These are phyloP conservation scores for Platycheirus albimanus DNA, from an alignment of 2,888 invertebrate species.

Conservation along the genomic window DNA sequence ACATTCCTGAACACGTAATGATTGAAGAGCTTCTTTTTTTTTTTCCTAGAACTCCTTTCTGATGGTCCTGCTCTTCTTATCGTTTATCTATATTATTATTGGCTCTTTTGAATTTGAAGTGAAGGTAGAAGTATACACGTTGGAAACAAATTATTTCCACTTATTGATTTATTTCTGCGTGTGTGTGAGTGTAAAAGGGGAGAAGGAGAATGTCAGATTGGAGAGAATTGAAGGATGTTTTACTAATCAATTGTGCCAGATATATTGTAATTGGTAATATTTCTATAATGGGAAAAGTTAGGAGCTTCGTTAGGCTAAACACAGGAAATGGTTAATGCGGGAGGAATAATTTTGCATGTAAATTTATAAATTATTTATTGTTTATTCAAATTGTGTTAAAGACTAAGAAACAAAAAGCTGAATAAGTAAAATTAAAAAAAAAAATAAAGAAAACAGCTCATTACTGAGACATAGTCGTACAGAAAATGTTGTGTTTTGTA, in stretches of 20 bases:
- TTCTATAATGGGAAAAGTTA: constrained; percentile 5
- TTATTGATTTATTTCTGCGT: constrained; percentile 46
- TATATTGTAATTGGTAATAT: constrained; percentile 32
- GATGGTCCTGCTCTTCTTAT: constrained; percentile 16
- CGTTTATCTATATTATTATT: constrained; percentile 1
- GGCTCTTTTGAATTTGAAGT: constrained; percentile 14
- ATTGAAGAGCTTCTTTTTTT: constrained; percentile 38
- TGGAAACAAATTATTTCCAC: constrained; percentile 41
- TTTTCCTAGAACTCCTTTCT: constrained; percentile 26
- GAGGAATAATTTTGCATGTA: constrained; percentile 11
- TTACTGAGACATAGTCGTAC: constrained; percentile 83
- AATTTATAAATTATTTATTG: neutral
- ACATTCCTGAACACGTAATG: constrained; percentile 55
- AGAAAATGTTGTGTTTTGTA: constrained; percentile 83
- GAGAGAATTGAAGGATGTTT: constrained; percentile 37
- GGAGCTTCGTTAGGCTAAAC: constrained; percentile 13
- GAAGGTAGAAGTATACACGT: constrained; percentile 13
- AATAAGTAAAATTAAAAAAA: constrained; percentile 18
- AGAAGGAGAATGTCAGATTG: neutral
- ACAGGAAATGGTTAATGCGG: neutral
- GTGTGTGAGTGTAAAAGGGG: neutral
- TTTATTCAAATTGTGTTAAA: constrained; percentile 14
- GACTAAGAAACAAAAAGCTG: neutral
- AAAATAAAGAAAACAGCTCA: constrained; percentile 78
- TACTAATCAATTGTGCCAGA: constrained; percentile 20